A percentile compares a stretch with the other conserved stretches of the same genome.
Evolutionary conservation across 1,140 invertebrate genomes (phyloP).

Genomic region (Uloborus diversus): DNA sequence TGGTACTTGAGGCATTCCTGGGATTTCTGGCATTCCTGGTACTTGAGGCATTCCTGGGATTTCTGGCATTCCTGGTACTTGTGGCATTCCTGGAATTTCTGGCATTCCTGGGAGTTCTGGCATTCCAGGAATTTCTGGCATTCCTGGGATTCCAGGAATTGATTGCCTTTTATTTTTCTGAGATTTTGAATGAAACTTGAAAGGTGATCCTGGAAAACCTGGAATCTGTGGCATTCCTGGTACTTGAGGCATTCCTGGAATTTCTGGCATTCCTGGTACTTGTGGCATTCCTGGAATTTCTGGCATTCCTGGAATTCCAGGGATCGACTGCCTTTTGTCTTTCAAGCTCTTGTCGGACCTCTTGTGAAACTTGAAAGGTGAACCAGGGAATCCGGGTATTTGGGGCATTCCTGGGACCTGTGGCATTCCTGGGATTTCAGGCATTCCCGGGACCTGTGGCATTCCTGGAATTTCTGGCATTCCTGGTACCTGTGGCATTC

Average conservation of each 20-base stretch:
- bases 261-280: constrained; percentile 27
- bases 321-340: not conserved
- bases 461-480: constrained; percentile 25
- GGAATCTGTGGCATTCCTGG: not conserved
- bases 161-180: not conserved
- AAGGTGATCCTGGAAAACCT: not conserved
- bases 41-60: constrained; percentile 22
- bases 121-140: constrained; percentile 18
- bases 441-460: not conserved
- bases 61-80: not conserved
- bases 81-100: not conserved
- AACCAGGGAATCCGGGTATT: not conserved
- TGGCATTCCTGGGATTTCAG: not conserved
- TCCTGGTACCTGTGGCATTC: constrained; percentile 16
- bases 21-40: not conserved
- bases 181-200: not conserved
- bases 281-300: constrained; percentile 5
- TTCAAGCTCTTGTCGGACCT: not conserved
- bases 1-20: not conserved
- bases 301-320: constrained; percentile 10
- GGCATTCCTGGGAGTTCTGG: constrained; percentile 11
- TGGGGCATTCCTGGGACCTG: not conserved
- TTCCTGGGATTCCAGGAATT: not conserved
- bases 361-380: not conserved
- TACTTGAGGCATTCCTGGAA: constrained; percentile 25